Conservation (phyloP, 1,140 invertebrate genomes). For the Danaus melanippus region DNA sequence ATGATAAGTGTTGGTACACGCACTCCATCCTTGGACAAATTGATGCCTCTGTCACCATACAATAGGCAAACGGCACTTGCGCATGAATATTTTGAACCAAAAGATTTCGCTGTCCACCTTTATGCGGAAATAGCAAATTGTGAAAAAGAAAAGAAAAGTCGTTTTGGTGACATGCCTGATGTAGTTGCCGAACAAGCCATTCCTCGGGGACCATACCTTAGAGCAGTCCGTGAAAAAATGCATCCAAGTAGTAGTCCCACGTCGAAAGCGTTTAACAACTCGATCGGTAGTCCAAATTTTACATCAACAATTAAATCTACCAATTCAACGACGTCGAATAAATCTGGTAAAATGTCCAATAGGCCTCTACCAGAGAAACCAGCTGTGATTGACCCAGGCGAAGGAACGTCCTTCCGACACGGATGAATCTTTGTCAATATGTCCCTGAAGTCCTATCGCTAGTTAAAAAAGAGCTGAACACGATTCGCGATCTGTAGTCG, state of each 20-base stretch:
- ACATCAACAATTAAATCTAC: constrained; percentile 43
- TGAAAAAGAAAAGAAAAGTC: constrained; percentile 50
- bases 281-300: constrained; percentile 21
- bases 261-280: constrained; percentile 20
- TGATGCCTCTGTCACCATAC: constrained; percentile 66
- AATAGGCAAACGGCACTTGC: constrained; percentile 73
- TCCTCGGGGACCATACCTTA: constrained; percentile 58
- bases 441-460: constrained; percentile 15
- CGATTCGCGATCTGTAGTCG: constrained; percentile 7
- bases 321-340: constrained; percentile 62
- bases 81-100: constrained; percentile 81
- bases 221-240: constrained; percentile 53
- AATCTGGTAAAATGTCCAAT: constrained; percentile 75
- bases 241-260: constrained; percentile 26
- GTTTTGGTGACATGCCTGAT: constrained; percentile 55
- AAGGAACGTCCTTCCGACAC: constrained; percentile 51
- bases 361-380: constrained; percentile 80
- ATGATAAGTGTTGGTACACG: constrained; percentile 75
- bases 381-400: constrained; percentile 45
- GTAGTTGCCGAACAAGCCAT: constrained; percentile 48
- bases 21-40: constrained; percentile 76
- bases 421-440: constrained; percentile 26
- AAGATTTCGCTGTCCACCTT: constrained; percentile 78
- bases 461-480: constrained; percentile 7
- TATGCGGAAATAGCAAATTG: constrained; percentile 79